These are phyloP conservation scores for Indri indri DNA, from an alignment of 2,113 vertebrate genomes.

Conservation along the genomic window DNA sequence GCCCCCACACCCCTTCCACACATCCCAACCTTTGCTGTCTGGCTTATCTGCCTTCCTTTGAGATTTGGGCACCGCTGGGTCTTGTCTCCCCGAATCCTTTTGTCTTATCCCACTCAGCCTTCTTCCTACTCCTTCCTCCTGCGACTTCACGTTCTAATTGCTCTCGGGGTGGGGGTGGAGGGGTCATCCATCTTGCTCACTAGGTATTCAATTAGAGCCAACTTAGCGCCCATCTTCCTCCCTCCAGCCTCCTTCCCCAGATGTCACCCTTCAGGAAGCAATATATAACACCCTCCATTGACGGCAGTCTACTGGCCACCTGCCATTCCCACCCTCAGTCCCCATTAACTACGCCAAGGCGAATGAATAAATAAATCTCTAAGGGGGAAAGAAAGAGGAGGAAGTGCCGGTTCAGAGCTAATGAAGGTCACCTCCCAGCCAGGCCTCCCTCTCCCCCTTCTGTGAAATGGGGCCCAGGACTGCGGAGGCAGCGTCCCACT, in stretches of 20 bases:
- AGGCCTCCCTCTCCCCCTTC: constrained; percentile 20
- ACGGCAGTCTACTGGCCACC: constrained; percentile 50
- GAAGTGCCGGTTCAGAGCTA: constrained; percentile 48
- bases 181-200: constrained; percentile 45
- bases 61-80: background rate
- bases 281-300: constrained; percentile 62
- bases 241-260: background rate
- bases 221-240: constrained; percentile 23
- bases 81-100: background rate
- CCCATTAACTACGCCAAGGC: constrained; percentile 52
- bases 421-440: constrained; percentile 65
- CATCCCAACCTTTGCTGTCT: no score
- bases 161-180: background rate
- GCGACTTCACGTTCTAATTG: constrained; percentile 57
- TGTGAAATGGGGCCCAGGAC: constrained; percentile 24
- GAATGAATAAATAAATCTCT: constrained; percentile 76
- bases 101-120: background rate
- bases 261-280: constrained; percentile 67
- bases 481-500: background rate
- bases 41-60: background rate
- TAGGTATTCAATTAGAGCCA: constrained; percentile 58
- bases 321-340: constrained; percentile 49
- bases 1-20: no score
- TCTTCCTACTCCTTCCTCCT: constrained; percentile 1
- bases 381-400: constrained; percentile 44